Percentiles rank a stretch among this genome's conserved stretches.
These are phyloP conservation scores for Gracilinanus agilis DNA, from an alignment of 2,113 vertebrate species.

Conservation along the genomic window DNA sequence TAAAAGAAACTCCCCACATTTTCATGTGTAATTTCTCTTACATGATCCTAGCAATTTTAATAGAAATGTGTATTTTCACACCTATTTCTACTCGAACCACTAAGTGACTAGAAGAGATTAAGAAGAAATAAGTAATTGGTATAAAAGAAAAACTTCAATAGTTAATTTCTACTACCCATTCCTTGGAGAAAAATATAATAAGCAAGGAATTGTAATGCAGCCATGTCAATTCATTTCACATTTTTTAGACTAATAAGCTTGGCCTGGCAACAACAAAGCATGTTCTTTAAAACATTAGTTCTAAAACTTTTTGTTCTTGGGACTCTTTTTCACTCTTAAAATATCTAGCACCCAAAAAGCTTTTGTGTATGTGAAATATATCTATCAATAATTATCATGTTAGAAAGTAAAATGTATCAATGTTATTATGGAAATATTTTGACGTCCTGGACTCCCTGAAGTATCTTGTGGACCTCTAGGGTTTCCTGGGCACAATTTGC, in stretches of 20 bases:
- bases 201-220: background rate
- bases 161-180: background rate
- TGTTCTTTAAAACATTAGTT: background rate
- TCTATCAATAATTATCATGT: background rate
- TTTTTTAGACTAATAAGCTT: background rate
- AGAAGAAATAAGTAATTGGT: background rate
- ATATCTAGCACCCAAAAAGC: background rate
- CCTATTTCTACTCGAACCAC: background rate
- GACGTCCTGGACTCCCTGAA: background rate
- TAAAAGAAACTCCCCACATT: background rate
- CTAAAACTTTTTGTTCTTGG: background rate
- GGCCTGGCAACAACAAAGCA: background rate
- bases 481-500: background rate
- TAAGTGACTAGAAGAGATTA: background rate
- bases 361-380: background rate
- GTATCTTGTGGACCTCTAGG: background rate
- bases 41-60: background rate
- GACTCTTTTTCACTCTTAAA: background rate
- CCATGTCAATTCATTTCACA: background rate
- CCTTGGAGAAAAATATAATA: background rate
- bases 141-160: background rate
- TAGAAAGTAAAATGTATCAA: background rate
- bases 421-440: background rate
- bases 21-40: background rate
- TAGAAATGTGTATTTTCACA: background rate